Base-by-base conservation (phyloP, 2,888 invertebrate genomes). In the Tricholauxania praeusta region DNA sequence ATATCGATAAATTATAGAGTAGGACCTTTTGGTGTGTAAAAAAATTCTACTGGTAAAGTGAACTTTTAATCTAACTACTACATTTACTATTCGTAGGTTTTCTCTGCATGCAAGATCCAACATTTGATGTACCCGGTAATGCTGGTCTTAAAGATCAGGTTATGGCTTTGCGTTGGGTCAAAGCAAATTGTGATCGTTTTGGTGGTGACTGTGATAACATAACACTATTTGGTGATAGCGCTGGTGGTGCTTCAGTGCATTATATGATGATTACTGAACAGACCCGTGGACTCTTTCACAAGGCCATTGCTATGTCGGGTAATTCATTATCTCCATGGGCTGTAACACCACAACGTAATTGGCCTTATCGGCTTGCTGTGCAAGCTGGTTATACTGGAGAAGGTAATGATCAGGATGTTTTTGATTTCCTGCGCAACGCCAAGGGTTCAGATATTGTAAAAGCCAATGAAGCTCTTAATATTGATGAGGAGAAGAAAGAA, bases 81-180 rank as follows among this genome's bases (percentile, higher is more conserved):
- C 17, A 17, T n/a, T 14, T n/a, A 1, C 12, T 12, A 28, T 67
- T 22, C 3, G n/a, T 48, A 89, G 89, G 89, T 28, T 90, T 90
- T 74, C 80, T 89, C 55, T 86, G 87, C 73, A 79, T 89, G 55
- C 82, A 89, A 69, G 89, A 90, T 79, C 83, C 87, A n/a, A 83
- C 84, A 6, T 80, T 89, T 15, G 87, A 87, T 73, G 87, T 90
- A 48, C 89, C 90, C 60, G 90, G 90, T 17, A 90, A 90, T 81
- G 89, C 89, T 0, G 89, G 88, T 0, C 84, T 90, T 0, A 89
- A 90, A 79, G 90, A 90, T 80, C 88, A 89, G 81, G 85, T 89
- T 0, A 78, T 89, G 82, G 89, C 89, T 0, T 78, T 90, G 55
- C 87, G 87, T 77, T 90, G 89, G 89, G 86, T 90, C 3, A 87